Conservation (phyloP, 2,113 vertebrate genomes). For the Plotosus lineatus region DNA sequence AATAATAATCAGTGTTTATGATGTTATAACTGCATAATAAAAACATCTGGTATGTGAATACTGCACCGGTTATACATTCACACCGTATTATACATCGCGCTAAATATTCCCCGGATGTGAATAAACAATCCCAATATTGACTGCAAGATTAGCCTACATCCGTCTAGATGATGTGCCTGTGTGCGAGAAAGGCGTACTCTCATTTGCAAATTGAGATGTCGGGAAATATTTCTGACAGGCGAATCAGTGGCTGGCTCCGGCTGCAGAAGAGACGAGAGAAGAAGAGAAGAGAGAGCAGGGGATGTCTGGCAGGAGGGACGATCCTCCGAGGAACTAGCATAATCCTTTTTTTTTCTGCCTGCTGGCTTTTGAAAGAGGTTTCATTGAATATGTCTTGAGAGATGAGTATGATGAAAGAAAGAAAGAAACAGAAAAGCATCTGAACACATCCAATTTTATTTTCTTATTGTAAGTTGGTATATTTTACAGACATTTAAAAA, state of each 20-base stretch:
- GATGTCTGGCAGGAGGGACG: slow-evolving; percentile 77
- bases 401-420: slow-evolving; percentile 58
- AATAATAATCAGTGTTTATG: not conserved
- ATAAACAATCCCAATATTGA: slow-evolving; percentile 34
- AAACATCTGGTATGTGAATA: not conserved
- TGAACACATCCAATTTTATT: slow-evolving; percentile 60
- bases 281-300: slow-evolving; percentile 50
- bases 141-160: slow-evolving; percentile 55
- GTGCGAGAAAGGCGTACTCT: slow-evolving; percentile 72
- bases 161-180: slow-evolving; percentile 52
- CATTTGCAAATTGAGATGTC: slow-evolving; percentile 93
- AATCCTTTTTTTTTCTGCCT: slow-evolving; percentile 88
- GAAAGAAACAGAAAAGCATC: slow-evolving; percentile 50
- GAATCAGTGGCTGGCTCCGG: slow-evolving; percentile 82
- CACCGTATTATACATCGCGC: not conserved
- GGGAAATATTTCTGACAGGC: slow-evolving; percentile 82
- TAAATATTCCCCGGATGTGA: slow-evolving; percentile 5
- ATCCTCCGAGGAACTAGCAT: slow-evolving; percentile 77
- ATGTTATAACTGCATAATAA: not conserved
- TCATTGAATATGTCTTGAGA: slow-evolving; percentile 88
- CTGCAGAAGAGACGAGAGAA: slow-evolving; percentile 49
- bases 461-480: slow-evolving; percentile 65
- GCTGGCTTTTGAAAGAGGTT: slow-evolving; percentile 75
- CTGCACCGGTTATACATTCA: not conserved
- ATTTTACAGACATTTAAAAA: slow-evolving; percentile 59